Conservation (phyloP, 2,888 invertebrate species). For the Megastigmus dorsalis region DNA sequence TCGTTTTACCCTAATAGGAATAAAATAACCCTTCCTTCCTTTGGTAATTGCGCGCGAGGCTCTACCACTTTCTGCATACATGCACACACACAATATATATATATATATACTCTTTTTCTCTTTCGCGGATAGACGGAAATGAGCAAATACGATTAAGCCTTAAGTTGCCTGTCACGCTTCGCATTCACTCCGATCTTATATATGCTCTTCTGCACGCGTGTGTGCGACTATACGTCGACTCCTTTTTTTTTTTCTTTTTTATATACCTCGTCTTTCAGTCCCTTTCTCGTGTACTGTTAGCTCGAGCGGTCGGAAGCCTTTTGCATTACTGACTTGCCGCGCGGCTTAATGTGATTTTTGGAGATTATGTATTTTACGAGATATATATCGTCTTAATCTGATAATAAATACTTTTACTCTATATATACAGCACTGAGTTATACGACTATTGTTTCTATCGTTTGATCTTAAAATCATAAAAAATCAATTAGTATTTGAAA, state of each 20-base stretch:
- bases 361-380: no score
- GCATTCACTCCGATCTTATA: constrained; percentile 54
- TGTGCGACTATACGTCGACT: background rate
- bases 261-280: background rate
- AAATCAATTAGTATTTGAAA: no score
- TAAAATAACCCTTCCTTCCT: constrained; percentile 70
- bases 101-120: constrained; percentile 25
- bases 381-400: no score
- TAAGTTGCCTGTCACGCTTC: constrained; percentile 68
- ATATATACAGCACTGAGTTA: no score
- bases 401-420: no score
- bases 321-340: no score
- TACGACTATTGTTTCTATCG: no score
- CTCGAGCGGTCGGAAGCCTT: no score
- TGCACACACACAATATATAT: no score
- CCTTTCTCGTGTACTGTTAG: no score
- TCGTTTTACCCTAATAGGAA: constrained; percentile 73
- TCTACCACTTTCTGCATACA: constrained; percentile 33
- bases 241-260: background rate
- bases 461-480: no score
- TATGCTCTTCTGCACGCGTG: background rate
- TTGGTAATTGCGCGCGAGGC: constrained; percentile 62
- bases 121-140: constrained; percentile 68
- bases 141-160: constrained; percentile 71
- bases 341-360: no score